Conservation (phyloP, 2,797 vertebrate genomes). For the Gouania willdenowi region DNA sequence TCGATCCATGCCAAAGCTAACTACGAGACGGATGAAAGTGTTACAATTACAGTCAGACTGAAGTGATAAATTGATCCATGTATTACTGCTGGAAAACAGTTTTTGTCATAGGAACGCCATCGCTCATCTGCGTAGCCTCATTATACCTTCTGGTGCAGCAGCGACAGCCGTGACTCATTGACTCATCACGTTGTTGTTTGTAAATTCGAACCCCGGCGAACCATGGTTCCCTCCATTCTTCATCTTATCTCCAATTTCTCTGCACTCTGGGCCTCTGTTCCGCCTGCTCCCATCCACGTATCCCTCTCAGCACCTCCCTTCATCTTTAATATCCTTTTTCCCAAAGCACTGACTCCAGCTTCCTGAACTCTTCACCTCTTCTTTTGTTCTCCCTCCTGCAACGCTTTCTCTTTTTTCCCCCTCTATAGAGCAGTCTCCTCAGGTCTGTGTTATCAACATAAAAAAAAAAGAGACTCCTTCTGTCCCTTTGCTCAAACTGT, state of each 20-base stretch:
- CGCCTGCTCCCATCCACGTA: constrained; percentile 24
- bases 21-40: constrained; percentile 70
- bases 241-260: constrained; percentile 42
- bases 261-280: constrained; percentile 29
- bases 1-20: constrained; percentile 64
- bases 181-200: constrained; percentile 65
- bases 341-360: constrained; percentile 52
- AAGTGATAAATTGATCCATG: constrained; percentile 62
- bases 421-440: constrained; percentile 40
- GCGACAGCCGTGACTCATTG: constrained; percentile 60
- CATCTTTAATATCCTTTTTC: constrained; percentile 65
- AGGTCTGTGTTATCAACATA: constrained; percentile 56
- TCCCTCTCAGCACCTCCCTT: constrained; percentile 44
- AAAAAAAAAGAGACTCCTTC: constrained; percentile 35
- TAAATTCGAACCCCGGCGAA: constrained; percentile 55
- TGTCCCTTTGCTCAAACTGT: constrained; percentile 17
- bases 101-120: constrained; percentile 56
- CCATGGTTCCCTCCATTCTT: constrained; percentile 41
- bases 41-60: constrained; percentile 63
- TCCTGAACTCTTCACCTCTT: constrained; percentile 56
- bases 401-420: constrained; percentile 15
- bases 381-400: constrained; percentile 52
- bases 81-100: constrained; percentile 47
- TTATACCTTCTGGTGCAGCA: constrained; percentile 50
- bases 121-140: constrained; percentile 56